Percentiles rank a stretch among this genome's conserved stretches.
These are phyloP conservation scores for Desoria tigrina DNA, from an alignment of 2,888 invertebrate species.

Conservation along the genomic window DNA sequence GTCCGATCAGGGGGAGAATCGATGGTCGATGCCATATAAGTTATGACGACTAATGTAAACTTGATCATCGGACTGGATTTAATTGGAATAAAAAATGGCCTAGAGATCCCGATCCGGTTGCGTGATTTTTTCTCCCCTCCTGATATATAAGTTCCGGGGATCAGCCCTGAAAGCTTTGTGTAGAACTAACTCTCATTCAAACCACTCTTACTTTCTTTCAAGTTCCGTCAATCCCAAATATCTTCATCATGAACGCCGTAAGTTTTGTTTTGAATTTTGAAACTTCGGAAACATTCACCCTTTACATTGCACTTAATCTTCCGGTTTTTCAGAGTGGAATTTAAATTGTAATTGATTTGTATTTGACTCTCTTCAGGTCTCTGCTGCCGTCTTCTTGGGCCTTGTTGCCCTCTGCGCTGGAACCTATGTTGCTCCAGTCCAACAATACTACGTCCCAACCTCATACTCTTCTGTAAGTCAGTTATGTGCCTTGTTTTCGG, in stretches of 20 bases:
- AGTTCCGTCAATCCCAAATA: not conserved
- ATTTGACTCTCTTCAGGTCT: not conserved
- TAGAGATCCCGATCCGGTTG: constrained; percentile 7
- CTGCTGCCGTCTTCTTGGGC: constrained; percentile 11
- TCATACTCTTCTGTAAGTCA: not conserved
- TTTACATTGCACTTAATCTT: not conserved
- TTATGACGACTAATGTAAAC: too few species aligned
- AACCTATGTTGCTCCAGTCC: not conserved
- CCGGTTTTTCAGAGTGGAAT: not conserved
- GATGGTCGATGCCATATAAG: too few species aligned
- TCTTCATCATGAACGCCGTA: constrained; percentile 4
- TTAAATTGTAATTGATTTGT: not conserved
- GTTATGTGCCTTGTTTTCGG: not conserved
- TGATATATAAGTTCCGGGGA: not conserved
- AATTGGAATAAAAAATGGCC: not conserved
- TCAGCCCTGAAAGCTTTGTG: not conserved
- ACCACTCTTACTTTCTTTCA: not conserved
- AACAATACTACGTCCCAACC: constrained; percentile 6
- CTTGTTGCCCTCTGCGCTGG: constrained; percentile 10
- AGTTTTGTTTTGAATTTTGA: not conserved
- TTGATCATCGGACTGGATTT: too few species aligned
- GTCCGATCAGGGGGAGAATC: too few species aligned
- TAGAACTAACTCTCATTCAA: not conserved
- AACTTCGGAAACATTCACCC: not conserved
- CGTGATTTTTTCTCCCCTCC: not conserved